A percentile compares a stretch with the other conserved stretches of the same genome.
These are phyloP conservation scores for Mechanitis messenoides DNA, from an alignment of 2,888 invertebrate species.

Conservation along the genomic window DNA sequence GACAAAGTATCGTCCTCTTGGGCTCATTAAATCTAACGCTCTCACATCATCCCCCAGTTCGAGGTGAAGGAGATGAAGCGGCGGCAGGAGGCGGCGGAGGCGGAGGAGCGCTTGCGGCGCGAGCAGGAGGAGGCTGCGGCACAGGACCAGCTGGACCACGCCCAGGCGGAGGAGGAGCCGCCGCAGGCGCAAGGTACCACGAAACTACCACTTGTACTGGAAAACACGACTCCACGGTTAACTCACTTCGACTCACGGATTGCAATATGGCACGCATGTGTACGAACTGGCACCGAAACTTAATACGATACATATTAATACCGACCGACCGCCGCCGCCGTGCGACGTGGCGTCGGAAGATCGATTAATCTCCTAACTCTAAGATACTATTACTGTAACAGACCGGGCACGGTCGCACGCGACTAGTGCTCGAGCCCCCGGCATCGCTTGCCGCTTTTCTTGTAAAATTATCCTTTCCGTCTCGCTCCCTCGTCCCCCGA, in stretches of 20 bases:
- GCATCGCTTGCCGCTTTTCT: constrained; percentile 71
- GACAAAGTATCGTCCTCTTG: neutral
- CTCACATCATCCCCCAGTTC: constrained; percentile 79
- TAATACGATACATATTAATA: constrained; percentile 37
- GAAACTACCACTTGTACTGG: constrained; percentile 7
- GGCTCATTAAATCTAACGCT: neutral
- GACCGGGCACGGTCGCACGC: constrained; percentile 62
- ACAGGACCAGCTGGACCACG: constrained; percentile 37
- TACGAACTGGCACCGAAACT: constrained; percentile 55
- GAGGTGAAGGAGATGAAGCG: constrained; percentile 97
- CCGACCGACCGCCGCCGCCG: constrained; percentile 59
- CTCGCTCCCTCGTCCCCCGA: constrained; percentile 54
- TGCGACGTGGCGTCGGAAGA: constrained; percentile 38
- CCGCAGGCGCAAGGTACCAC: constrained; percentile 45
- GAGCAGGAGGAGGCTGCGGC: constrained; percentile 75
- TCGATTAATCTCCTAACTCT: constrained; percentile 13
- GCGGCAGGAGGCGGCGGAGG: constrained; percentile 89
- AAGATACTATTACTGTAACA: constrained; percentile 20
- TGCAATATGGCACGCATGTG: constrained; percentile 73
- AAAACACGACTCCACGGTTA: constrained; percentile 44
- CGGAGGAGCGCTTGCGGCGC: constrained; percentile 84
- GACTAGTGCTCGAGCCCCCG: constrained; percentile 56
- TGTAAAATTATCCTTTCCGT: constrained; percentile 53
- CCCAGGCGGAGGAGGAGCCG: constrained; percentile 62
- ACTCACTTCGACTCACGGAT: constrained; percentile 63